Evolutionary conservation across 2,888 invertebrate species (phyloP), one percentile per base, ranked within the genome.

Genomic region (Iselma pallidipennis): DNA sequence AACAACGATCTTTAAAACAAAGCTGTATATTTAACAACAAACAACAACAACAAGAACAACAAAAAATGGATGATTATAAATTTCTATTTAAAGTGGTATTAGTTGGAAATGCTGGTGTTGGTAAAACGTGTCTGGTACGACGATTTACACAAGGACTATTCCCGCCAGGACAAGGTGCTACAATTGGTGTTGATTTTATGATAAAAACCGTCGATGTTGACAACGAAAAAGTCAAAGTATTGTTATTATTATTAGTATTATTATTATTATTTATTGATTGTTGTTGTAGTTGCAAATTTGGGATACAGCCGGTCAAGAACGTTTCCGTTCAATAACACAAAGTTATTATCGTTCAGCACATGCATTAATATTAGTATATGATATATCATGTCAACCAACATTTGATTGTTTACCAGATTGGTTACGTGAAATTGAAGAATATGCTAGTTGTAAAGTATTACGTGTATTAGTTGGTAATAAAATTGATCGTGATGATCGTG

Each of bases 181-280:
- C 98, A 2, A 98, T 98, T 76, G 98, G 98, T 59, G 98, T 98
- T 25, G 98, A 98, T 86, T 98, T 98, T 82, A 97, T 98, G 97
- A 98, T 98, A 66, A 98, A 98, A 85, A 97, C 97, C 56, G 95
- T 98, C 7, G 96, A 97, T 86, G 94, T 98, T 59, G 96, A 95
- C 76, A 94, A 94, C 78, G 94, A 95, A 83, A 94, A 94, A 89
- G 92, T 95, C 74, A 95, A 95, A 88, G 93, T 94, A 84, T 82
- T 61, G 6, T 49, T 6, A 25, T 14, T 10, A 2, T 49, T 37
- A 12, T 26, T 10, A n/a, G 25, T 7, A 31, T 25, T 4, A n/a
- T n/a, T n/a, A n/a, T n/a, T n/a, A n/a, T 33, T 6, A 26, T 23
- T 29, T 53, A 33, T 26, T 14, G 26, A 10, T 62, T 55, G 26